phyloP scores from a whole-genome alignment of 2,888 invertebrate species.

The Frankliniella fusca region DNA sequence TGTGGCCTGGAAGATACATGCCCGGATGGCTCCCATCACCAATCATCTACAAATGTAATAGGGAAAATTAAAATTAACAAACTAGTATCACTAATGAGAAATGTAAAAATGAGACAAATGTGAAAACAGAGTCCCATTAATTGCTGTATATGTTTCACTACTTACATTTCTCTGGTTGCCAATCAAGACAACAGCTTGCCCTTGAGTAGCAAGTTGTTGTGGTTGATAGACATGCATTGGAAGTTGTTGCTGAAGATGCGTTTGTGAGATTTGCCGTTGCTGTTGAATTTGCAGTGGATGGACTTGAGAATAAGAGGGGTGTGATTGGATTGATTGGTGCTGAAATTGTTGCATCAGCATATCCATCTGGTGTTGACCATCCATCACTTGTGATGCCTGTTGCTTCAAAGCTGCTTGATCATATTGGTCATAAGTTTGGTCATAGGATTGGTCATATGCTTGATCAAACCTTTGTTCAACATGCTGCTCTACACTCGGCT shows the following conservation, averaged over 20 bases:
- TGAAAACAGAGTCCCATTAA: background rate
- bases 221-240: background rate
- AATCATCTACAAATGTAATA: background rate
- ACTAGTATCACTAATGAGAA: background rate
- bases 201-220: background rate
- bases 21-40: background rate
- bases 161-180: background rate
- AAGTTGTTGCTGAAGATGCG: background rate
- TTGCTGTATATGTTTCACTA: too few species aligned
- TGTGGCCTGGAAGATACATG: background rate
- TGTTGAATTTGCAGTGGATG: background rate
- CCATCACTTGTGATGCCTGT: background rate
- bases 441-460: constrained; percentile 1
- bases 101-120: background rate
- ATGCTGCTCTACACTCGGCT: background rate
- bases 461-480: constrained; percentile 5
- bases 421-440: constrained; percentile 4
- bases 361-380: background rate
- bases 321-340: background rate
- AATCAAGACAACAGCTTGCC: background rate
- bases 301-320: background rate
- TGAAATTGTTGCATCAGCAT: background rate
- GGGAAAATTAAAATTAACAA: background rate
- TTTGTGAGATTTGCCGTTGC: constrained; percentile 1
- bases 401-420: constrained; percentile 3